Percentiles rank a stretch among this genome's conserved stretches.
phyloP scores from a whole-genome alignment of 37 sponge, comb jelly and placozoan species.

The Axinella damicornis region DNA sequence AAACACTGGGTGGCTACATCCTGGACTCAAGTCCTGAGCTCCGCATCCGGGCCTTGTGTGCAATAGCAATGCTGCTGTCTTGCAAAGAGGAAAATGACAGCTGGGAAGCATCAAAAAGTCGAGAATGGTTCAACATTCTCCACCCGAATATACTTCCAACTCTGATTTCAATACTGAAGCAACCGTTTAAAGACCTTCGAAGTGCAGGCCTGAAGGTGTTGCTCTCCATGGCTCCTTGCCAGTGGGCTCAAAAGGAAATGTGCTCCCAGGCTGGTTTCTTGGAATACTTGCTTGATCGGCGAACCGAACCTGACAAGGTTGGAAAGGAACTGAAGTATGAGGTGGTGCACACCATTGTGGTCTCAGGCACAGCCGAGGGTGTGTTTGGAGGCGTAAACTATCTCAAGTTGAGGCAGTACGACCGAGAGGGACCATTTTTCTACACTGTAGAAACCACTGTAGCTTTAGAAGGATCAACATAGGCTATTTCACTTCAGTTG shows the following conservation, averaged over 20 bases:
- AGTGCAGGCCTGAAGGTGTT: slow-evolving; percentile 37
- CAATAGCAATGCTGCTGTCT: slow-evolving; percentile 36
- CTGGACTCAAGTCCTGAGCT: slow-evolving; percentile 9
- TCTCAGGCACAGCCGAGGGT: slow-evolving; percentile 17
- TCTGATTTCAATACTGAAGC: slow-evolving; percentile 48
- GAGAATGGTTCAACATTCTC: slow-evolving; percentile 24
- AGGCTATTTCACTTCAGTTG: background rate
- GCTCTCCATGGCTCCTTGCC: slow-evolving; percentile 7
- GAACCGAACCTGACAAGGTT: slow-evolving; percentile 43
- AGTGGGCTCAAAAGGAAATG: slow-evolving; percentile 73
- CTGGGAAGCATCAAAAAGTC: background rate
- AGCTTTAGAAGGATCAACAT: slow-evolving; percentile 58
- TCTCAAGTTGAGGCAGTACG: slow-evolving; percentile 62
- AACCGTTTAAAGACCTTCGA: slow-evolving; percentile 70
- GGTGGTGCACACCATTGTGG: slow-evolving; percentile 44
- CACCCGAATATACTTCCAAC: slow-evolving; percentile 16
- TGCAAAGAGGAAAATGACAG: slow-evolving; percentile 32
- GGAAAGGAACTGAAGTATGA: slow-evolving; percentile 67
- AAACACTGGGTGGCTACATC: slow-evolving; percentile 25
- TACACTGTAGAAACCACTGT: slow-evolving; percentile 43
- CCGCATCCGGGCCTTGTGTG: slow-evolving; percentile 16
- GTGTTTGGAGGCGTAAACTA: slow-evolving; percentile 36
- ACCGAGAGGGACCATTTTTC: slow-evolving; percentile 76
- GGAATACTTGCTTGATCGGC: slow-evolving; percentile 77
- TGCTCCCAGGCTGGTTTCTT: slow-evolving; percentile 54